Evolutionary conservation across 2,797 vertebrate genomes (phyloP).

Genomic region (Sebastes matsubarae): DNA sequence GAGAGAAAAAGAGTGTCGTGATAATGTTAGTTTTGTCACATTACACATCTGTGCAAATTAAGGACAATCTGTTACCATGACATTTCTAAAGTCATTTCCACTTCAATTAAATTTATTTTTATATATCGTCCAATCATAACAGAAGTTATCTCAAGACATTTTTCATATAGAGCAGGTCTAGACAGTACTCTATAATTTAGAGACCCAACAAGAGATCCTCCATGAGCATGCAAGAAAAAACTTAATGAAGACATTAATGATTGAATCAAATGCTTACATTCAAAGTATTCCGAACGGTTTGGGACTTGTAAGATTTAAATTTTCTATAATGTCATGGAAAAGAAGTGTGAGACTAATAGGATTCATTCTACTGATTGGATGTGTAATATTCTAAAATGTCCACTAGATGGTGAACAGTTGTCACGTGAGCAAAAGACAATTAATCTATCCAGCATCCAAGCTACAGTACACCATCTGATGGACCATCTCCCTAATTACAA

Average conservation of each 20-base stretch:
- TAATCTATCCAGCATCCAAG: background rate
- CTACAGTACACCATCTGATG: background rate
- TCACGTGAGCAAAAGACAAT: background rate
- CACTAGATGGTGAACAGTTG: conserved; percentile 17
- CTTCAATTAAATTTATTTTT: too few species aligned
- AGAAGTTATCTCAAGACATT: too few species aligned
- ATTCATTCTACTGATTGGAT: background rate
- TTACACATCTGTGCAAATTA: background rate
- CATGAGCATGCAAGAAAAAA: too few species aligned
- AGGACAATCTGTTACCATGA: background rate
- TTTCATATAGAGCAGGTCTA: too few species aligned
- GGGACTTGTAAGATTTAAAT: background rate
- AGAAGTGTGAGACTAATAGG: background rate
- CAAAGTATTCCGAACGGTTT: too few species aligned
- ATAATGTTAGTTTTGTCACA: background rate
- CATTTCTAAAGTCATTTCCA: background rate
- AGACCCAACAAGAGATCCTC: too few species aligned
- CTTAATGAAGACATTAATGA: too few species aligned
- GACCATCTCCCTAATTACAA: background rate
- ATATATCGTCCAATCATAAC: too few species aligned
- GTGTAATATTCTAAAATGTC: background rate
- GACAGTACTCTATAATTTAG: too few species aligned
- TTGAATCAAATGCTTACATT: too few species aligned
- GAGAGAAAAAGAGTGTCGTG: background rate
- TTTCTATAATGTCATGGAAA: background rate